phyloP scores from a whole-genome alignment of 2,113 vertebrate species.

The Paratilapia polleni region DNA sequence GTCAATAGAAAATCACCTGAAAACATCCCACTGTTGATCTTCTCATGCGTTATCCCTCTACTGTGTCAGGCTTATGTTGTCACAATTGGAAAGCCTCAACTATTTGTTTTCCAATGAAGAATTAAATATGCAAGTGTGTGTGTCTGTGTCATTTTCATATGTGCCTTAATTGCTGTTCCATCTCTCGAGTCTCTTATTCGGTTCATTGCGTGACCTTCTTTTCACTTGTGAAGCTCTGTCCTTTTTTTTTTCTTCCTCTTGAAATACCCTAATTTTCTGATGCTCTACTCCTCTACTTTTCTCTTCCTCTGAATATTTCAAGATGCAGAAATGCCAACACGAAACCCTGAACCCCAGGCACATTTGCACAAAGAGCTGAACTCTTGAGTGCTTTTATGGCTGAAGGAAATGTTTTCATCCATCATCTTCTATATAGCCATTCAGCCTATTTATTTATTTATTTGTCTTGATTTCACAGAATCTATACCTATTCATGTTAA shows the following conservation, averaged over 20 bases:
- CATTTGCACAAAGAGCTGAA: conserved; percentile 49
- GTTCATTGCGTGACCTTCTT: conserved; percentile 40
- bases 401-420: conserved; percentile 60
- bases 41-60: conserved; percentile 28
- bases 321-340: conserved; percentile 32
- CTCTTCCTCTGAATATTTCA: conserved; percentile 66
- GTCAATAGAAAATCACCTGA: conserved; percentile 5
- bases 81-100: conserved; percentile 49
- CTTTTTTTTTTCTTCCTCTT: not conserved
- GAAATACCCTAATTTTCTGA: conserved; percentile 21
- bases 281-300: conserved; percentile 31
- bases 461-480: conserved; percentile 20
- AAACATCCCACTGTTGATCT: conserved; percentile 9
- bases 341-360: conserved; percentile 52
- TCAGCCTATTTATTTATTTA: conserved; percentile 35
- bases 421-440: conserved; percentile 36
- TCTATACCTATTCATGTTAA: conserved; percentile 20
- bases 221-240: conserved; percentile 20
- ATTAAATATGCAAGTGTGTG: conserved; percentile 58
- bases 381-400: conserved; percentile 70
- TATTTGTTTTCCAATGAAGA: conserved; percentile 72
- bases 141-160: not conserved
- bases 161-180: not conserved
- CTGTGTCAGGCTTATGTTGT: conserved; percentile 45
- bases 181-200: not conserved